These are phyloP conservation scores for Drosophila gaucha DNA, from an alignment of 2,888 invertebrate genomes.

Conservation along the genomic window DNA sequence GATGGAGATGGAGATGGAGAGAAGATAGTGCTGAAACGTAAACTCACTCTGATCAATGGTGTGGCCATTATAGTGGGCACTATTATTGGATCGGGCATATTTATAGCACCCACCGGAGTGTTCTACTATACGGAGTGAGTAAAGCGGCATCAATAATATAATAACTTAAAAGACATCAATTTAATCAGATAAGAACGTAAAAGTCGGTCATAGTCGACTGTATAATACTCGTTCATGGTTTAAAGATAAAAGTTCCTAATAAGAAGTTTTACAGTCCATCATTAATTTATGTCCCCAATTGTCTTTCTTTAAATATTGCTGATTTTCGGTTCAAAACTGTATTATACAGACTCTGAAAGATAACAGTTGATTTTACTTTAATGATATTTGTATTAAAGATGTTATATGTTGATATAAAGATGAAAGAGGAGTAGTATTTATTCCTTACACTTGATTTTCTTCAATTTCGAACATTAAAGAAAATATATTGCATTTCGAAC, in stretches of 20 bases:
- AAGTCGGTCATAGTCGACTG: too few relatives aligned
- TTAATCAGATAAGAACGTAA: too few relatives aligned
- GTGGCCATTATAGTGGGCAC: constrained; percentile 95
- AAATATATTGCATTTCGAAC: background rate
- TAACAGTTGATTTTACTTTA: too few relatives aligned
- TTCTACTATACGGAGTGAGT: constrained; percentile 88
- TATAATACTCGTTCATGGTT: too few relatives aligned
- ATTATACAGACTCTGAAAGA: too few relatives aligned
- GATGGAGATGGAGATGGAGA: constrained; percentile 67
- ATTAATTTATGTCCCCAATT: too few relatives aligned
- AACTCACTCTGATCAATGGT: constrained; percentile 93
- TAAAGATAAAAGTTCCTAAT: too few relatives aligned
- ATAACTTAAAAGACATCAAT: background rate
- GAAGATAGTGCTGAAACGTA: constrained; percentile 90
- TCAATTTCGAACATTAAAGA: background rate
- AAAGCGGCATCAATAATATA: background rate
- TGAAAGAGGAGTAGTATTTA: background rate
- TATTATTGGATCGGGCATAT: constrained; percentile 96
- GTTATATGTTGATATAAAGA: too few relatives aligned
- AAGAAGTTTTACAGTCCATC: too few relatives aligned
- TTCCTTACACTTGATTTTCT: background rate
- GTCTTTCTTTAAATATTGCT: too few relatives aligned
- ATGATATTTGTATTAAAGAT: too few relatives aligned
- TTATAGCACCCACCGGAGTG: constrained; percentile 95
- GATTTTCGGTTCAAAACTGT: too few relatives aligned